These are phyloP conservation scores for Pentamera pediparva DNA, from an alignment of 53 echinoderm and acorn worm genomes.

Conservation along the genomic window DNA sequence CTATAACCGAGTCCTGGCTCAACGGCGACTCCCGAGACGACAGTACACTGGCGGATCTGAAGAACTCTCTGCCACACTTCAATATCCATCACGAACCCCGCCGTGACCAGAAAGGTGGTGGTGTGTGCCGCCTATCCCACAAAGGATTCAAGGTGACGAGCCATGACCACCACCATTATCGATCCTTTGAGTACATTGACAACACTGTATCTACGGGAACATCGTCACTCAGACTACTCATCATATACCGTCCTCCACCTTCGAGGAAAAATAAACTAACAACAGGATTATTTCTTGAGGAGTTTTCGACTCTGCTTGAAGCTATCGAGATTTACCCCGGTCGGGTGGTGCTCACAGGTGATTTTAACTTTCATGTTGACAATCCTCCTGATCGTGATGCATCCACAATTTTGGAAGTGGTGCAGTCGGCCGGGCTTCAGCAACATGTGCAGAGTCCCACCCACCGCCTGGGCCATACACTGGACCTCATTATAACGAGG, in stretches of 20 bases:
- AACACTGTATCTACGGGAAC: background rate
- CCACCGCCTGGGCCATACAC: constrained; percentile 14
- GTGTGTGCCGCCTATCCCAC: constrained; percentile 28
- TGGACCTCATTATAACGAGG: constrained; percentile 4
- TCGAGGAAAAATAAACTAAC: background rate
- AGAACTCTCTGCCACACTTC: constrained; percentile 22
- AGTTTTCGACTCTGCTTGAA: constrained; percentile 10
- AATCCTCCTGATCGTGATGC: constrained; percentile 15
- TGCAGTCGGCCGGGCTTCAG: background rate
- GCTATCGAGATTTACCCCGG: constrained; percentile 5
- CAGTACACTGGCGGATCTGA: constrained; percentile 8
- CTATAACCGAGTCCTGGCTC: constrained; percentile 39
- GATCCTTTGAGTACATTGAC: constrained; percentile 30
- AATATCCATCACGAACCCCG: constrained; percentile 33
- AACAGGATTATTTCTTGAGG: constrained; percentile 15
- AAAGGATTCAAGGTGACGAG: constrained; percentile 24
- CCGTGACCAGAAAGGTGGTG: constrained; percentile 17
- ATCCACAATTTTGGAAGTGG: background rate
- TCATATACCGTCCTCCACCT: constrained; percentile 10
- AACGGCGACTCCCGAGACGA: constrained; percentile 15
- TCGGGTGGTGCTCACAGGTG: background rate
- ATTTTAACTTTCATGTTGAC: constrained; percentile 12
- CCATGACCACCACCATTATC: constrained; percentile 5
- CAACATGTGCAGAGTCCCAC: constrained; percentile 7
- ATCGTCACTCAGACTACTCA: constrained; percentile 3